Percentiles rank a stretch among this genome's conserved stretches.
phyloP scores from a whole-genome alignment of 2,888 invertebrate species.

The Pollenia labialis region DNA sequence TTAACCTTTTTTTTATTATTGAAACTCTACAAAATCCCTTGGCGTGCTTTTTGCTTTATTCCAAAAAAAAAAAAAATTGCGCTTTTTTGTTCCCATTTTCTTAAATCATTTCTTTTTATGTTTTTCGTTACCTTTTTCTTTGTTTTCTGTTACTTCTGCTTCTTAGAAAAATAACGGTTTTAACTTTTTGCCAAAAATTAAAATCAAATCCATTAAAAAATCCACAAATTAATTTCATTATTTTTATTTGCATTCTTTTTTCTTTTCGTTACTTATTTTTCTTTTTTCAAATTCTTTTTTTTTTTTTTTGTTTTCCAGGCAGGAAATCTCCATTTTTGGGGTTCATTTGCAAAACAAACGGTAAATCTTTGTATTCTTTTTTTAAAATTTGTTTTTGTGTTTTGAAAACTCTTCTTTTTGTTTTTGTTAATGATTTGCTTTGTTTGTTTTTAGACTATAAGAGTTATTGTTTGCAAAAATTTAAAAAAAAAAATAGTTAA shows the following conservation, averaged over 20 bases:
- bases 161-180: not conserved
- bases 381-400: slow-evolving; percentile 60
- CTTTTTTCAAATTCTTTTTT: slow-evolving; percentile 74
- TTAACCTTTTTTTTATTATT: slow-evolving; percentile 22
- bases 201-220: not conserved
- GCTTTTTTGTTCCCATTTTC: too few species aligned
- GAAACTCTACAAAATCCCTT: not conserved
- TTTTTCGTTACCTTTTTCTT: not conserved
- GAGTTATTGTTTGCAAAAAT: not conserved
- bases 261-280: slow-evolving; percentile 59
- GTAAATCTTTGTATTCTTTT: slow-evolving; percentile 77
- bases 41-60: slow-evolving; percentile 21
- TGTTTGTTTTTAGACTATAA: not conserved
- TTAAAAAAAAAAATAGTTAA: slow-evolving; percentile 18
- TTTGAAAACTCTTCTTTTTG: slow-evolving; percentile 57
- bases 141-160: not conserved
- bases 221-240: slow-evolving; percentile 59
- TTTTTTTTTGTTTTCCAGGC: slow-evolving; percentile 82
- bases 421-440: slow-evolving; percentile 17
- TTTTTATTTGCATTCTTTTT: slow-evolving; percentile 52
- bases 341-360: slow-evolving; percentile 83
- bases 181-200: slow-evolving; percentile 55
- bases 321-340: slow-evolving; percentile 84
- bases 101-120: too few species aligned
- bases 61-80: slow-evolving; percentile 3